Evolutionary conservation across 1,140 invertebrate species (phyloP).

Genomic region (Listronotus bonariensis): DNA sequence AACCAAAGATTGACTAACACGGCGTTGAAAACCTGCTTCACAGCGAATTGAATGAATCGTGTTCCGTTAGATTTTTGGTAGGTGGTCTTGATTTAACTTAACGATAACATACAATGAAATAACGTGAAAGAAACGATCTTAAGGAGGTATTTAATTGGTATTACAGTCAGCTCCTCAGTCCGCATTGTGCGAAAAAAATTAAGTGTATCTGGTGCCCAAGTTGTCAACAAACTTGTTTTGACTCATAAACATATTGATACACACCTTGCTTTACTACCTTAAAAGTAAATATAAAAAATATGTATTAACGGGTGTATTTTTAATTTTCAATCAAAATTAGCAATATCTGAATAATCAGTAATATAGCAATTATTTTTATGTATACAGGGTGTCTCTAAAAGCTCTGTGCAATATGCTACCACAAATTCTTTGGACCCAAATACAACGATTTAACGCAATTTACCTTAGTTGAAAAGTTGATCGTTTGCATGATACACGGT

Average conservation of each 20-base stretch:
- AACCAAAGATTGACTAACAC: conserved; percentile 13
- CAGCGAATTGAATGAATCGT: conserved; percentile 9
- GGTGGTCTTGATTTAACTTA: conserved; percentile 24
- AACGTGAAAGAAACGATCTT: conserved; percentile 12
- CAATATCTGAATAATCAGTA: too few relatives aligned
- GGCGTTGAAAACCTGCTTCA: conserved; percentile 21
- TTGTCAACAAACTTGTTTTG: conserved; percentile 16
- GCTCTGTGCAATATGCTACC: too few relatives aligned
- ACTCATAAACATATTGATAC: conserved; percentile 10
- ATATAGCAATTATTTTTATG: too few relatives aligned
- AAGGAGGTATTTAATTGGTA: conserved; percentile 16
- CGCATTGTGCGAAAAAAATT: conserved; percentile 18
- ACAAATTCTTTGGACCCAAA: too few relatives aligned
- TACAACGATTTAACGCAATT: too few relatives aligned
- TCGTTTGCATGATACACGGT: too few relatives aligned
- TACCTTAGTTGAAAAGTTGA: too few relatives aligned
- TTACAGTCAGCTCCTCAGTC: conserved; percentile 8
- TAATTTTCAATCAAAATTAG: too few relatives aligned
- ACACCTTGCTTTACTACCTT: conserved; percentile 1
- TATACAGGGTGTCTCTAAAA: too few relatives aligned
- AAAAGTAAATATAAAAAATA: conserved; percentile 5
- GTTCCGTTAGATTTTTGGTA: conserved; percentile 29
- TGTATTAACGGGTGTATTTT: too few relatives aligned
- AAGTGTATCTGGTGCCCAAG: conserved; percentile 13
- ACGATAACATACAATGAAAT: conserved; percentile 22